Evolutionary conservation across 2,888 invertebrate species (phyloP).

Genomic region (Ormia ochracea): DNA sequence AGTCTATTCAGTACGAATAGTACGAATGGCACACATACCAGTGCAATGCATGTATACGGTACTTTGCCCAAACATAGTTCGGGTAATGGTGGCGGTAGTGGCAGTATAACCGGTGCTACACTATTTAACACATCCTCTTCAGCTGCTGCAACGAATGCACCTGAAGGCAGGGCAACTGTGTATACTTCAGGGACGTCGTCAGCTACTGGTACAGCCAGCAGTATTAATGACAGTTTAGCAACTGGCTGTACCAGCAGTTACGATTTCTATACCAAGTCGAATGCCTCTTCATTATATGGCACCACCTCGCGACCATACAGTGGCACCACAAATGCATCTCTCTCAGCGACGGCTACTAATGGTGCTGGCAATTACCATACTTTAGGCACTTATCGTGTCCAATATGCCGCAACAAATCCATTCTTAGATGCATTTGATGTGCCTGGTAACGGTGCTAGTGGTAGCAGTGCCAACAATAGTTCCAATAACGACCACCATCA

Average conservation of each 20-base stretch:
- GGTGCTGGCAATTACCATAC: slow-evolving; percentile 75
- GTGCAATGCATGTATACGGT: slow-evolving; percentile 75
- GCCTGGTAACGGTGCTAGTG: slow-evolving; percentile 63
- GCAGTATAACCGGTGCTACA: slow-evolving; percentile 63
- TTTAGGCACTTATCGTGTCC: slow-evolving; percentile 76
- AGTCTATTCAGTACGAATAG: slow-evolving; percentile 67
- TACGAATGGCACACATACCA: slow-evolving; percentile 67
- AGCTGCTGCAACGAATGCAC: slow-evolving; percentile 41
- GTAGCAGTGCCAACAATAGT: slow-evolving; percentile 55
- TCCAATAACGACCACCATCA: slow-evolving; percentile 61
- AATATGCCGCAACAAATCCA: slow-evolving; percentile 77
- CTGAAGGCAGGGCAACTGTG: slow-evolving; percentile 51
- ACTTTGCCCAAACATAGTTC: slow-evolving; percentile 73
- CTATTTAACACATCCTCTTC: slow-evolving; percentile 60
- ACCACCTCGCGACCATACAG: slow-evolving; percentile 68
- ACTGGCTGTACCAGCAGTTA: slow-evolving; percentile 75
- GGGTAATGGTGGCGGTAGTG: slow-evolving; percentile 61
- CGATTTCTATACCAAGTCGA: slow-evolving; percentile 74
- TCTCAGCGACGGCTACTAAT: slow-evolving; percentile 46
- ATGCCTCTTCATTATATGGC: slow-evolving; percentile 62
- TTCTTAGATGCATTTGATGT: slow-evolving; percentile 77
- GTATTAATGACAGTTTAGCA: slow-evolving; percentile 76
- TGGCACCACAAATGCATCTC: slow-evolving; percentile 66
- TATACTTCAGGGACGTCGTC: slow-evolving; percentile 66
- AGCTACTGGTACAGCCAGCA: slow-evolving; percentile 73